Evolutionary conservation across 2,797 vertebrate species (phyloP).

Genomic region (Sarcophilus harrisii): DNA sequence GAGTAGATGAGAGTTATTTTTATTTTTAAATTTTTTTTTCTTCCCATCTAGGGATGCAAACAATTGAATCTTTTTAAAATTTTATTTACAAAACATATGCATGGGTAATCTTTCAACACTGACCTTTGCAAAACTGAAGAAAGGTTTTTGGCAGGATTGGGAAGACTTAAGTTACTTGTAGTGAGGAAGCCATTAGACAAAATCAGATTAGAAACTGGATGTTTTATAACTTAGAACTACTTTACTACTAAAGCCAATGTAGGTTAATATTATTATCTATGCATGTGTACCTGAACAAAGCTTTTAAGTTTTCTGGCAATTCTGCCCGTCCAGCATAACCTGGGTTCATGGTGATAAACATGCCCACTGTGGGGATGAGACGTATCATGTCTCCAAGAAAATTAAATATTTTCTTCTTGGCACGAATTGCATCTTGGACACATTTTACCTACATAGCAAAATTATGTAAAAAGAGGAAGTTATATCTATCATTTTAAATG

Average conservation of each 20-base stretch:
- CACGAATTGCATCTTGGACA: constrained; percentile 86
- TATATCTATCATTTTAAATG: not conserved
- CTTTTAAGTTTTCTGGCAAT: constrained; percentile 86
- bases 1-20: too few species aligned
- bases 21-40: too few species aligned
- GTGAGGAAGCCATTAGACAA: not conserved
- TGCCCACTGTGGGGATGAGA: constrained; percentile 83
- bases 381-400: constrained; percentile 85
- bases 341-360: constrained; percentile 90
- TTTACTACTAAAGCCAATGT: not conserved
- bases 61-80: too few species aligned
- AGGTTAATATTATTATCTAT: not conserved
- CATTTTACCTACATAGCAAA: constrained; percentile 83
- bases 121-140: not conserved
- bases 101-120: too few species aligned
- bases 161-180: not conserved
- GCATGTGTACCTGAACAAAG: constrained; percentile 84
- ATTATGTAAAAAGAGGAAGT: not conserved
- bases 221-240: not conserved
- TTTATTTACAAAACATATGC: too few species aligned
- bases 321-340: constrained; percentile 86
- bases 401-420: constrained; percentile 84
- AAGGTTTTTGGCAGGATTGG: not conserved
- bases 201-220: not conserved
- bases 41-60: too few species aligned